A percentile compares a stretch with the other conserved stretches of the same genome.
Evolutionary conservation across 2,797 vertebrate species (phyloP).

Genomic region (Zenarchopterus dispar): DNA sequence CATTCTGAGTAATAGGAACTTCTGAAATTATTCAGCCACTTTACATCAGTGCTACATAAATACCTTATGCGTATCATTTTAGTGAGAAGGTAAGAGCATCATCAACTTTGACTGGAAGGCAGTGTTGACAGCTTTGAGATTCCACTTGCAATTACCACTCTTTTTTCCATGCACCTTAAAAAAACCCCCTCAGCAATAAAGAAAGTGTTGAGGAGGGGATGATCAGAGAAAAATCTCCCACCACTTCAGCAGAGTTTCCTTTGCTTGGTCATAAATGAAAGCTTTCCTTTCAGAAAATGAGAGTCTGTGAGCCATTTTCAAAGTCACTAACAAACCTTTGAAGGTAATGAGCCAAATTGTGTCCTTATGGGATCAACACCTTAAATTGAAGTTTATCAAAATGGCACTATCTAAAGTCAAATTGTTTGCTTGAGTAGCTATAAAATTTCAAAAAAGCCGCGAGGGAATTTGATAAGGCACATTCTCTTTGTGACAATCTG

Average conservation of each 20-base stretch:
- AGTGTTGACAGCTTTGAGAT: conserved; percentile 37
- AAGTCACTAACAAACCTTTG: conserved; percentile 48
- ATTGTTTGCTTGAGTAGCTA: conserved; percentile 27
- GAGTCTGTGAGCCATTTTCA: conserved; percentile 42
- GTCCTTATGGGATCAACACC: conserved; percentile 47
- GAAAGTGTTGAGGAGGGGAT: conserved; percentile 27
- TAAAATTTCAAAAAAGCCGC: neutral
- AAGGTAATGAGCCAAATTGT: conserved; percentile 47
- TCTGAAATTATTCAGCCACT: conserved; percentile 48
- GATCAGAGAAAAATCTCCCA: conserved; percentile 56
- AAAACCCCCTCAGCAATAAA: conserved; percentile 40
- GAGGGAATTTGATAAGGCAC: conserved; percentile 15
- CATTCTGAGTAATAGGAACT: conserved; percentile 28
- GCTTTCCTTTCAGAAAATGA: conserved; percentile 34
- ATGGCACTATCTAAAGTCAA: conserved; percentile 29
- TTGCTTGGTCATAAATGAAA: conserved; percentile 35
- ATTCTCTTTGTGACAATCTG: conserved; percentile 23
- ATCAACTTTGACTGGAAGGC: conserved; percentile 41
- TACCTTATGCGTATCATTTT: conserved; percentile 40
- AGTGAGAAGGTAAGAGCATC: conserved; percentile 37
- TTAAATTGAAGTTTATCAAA: conserved; percentile 28
- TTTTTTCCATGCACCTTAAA: conserved; percentile 52
- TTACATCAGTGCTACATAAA: conserved; percentile 38
- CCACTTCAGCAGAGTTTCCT: conserved; percentile 35
- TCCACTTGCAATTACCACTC: conserved; percentile 53